Percentiles rank a stretch among this genome's conserved stretches.
Conservation (phyloP, 1,140 invertebrate species). For the Drosophila yakuba region DNA sequence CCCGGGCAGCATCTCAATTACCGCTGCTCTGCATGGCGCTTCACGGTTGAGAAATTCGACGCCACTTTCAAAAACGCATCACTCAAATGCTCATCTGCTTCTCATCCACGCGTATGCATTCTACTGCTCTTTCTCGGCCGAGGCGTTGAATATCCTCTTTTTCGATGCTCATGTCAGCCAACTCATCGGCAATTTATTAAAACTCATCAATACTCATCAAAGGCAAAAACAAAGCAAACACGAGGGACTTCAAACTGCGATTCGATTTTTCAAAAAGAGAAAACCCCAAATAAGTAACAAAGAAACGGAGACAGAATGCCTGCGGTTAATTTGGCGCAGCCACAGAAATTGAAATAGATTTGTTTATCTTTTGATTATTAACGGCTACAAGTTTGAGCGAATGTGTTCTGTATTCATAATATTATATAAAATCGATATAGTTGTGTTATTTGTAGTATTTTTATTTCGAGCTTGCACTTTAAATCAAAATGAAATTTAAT, state of each 20-base stretch:
- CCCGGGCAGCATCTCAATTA: conserved; percentile 74
- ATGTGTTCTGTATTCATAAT: neutral
- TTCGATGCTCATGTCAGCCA: conserved; percentile 19
- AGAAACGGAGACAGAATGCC: conserved; percentile 54
- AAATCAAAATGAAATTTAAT: too few relatives aligned
- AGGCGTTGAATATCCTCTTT: conserved; percentile 38
- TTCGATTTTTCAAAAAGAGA: conserved; percentile 44
- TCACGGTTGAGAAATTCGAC: conserved; percentile 82
- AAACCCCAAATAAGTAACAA: neutral
- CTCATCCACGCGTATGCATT: conserved; percentile 21
- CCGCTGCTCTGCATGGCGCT: conserved; percentile 79
- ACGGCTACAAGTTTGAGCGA: neutral
- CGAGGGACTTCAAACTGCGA: conserved; percentile 37
- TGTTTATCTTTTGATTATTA: conserved; percentile 55
- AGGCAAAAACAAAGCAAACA: conserved; percentile 36
- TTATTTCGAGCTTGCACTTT: too few relatives aligned
- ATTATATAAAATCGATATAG: too few relatives aligned
- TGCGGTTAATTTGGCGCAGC: conserved; percentile 80
- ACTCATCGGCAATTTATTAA: conserved; percentile 83
- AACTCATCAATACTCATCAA: conserved; percentile 84
- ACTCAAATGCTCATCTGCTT: conserved; percentile 61
- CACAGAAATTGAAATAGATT: conserved; percentile 76
- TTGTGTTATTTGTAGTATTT: too few relatives aligned
- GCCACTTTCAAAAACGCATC: conserved; percentile 83
- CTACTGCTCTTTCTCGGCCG: conserved; percentile 60